Evolutionary conservation across 2,797 vertebrate species (phyloP).

Genomic region (Poeciliopsis infans): DNA sequence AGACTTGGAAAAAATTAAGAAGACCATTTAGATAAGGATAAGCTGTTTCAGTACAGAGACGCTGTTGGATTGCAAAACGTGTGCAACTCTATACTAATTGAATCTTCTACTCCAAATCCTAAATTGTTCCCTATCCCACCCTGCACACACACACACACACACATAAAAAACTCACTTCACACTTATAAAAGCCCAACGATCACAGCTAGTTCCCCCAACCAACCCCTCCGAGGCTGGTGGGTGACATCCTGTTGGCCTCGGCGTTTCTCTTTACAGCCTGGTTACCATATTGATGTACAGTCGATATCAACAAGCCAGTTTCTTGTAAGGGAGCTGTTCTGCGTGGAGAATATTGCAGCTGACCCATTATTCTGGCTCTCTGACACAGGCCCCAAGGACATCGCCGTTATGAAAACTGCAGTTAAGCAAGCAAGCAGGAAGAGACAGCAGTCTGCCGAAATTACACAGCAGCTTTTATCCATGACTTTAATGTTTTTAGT

Average conservation of each 20-base stretch:
- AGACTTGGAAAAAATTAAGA: background rate
- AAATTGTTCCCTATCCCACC: background rate
- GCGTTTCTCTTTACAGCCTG: background rate
- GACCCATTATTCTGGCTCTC: constrained; percentile 41
- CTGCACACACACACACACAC: background rate
- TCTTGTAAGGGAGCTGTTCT: constrained; percentile 26
- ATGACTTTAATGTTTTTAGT: constrained; percentile 42
- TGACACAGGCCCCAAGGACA: constrained; percentile 45
- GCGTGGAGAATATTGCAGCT: constrained; percentile 34
- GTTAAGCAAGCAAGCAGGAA: constrained; percentile 39
- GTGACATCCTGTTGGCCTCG: background rate
- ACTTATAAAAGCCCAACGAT: background rate
- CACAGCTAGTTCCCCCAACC: no score
- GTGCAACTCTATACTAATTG: background rate
- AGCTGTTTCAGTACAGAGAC: background rate
- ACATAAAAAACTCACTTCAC: no score
- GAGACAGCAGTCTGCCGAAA: constrained; percentile 35
- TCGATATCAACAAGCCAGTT: constrained; percentile 24
- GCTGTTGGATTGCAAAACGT: background rate
- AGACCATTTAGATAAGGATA: background rate
- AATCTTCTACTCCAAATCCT: background rate
- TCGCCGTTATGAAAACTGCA: constrained; percentile 45
- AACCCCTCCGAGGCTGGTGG: background rate
- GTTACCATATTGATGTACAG: constrained; percentile 14
- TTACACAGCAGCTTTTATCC: constrained; percentile 40